Base-by-base conservation (phyloP, 1,140 invertebrate genomes). In the Phocides pigmalion region DNA sequence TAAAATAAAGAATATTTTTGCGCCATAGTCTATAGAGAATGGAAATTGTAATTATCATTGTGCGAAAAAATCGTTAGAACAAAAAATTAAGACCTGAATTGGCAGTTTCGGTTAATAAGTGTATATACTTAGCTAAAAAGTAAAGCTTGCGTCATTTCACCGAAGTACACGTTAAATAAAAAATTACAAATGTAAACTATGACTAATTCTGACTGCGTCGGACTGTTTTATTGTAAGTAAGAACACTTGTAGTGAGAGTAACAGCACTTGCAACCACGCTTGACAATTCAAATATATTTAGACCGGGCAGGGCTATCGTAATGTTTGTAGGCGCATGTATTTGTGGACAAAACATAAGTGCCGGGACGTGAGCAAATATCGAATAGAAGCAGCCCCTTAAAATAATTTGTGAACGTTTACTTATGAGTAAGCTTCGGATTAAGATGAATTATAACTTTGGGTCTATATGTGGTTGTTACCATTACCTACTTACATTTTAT, bases 231-330 rank as follows among this genome's bases (percentile, higher is more conserved):
- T 54, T 54, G 51, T 54, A 54, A 54, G 35, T 37, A 17, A 44
- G 41, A 35, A 19, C 28, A 28, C 49, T 51, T 51, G 49, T 35
- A 50, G 22, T 47, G 20, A 50, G 49, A 51, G 28, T 35, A 35
- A 51, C 25, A 56, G 37, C 19, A 28, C 53, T 58, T 58, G 53
- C 41, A 15, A 58, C 17, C 51, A 25, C 17, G 53, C 53, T 58
- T 58, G 53, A 58, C 53, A 58, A 58, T 58, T 58, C 41, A 58
- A 58, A 58, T 58, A 58, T 58, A 58, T 58, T 58, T 58, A 58
- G 54, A 58, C 41, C 54, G 41, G 25, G 11, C 41, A 15, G 39
- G 22, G 54, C 54, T 44, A 58, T 58, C 54, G 54, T 44, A 56
- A 41, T 58, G 54, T 58, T 58, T 58, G 54, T 46, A 58, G 41